phyloP scores from a whole-genome alignment of 2,113 vertebrate species.

The Cyrtonyx montezumae region DNA sequence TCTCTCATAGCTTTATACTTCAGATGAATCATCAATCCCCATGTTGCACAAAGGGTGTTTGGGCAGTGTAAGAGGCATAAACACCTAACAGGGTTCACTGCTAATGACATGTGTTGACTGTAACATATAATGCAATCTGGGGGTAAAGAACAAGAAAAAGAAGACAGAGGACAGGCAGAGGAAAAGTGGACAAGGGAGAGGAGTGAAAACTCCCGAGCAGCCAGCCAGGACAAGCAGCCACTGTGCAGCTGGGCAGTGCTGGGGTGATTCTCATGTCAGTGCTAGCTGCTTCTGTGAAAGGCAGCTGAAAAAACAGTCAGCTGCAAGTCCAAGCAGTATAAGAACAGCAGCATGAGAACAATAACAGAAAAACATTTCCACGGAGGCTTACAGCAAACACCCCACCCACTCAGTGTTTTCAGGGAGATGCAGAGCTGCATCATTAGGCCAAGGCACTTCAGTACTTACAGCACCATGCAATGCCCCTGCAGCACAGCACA shows the following conservation, averaged over 20 bases:
- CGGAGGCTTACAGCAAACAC: not conserved
- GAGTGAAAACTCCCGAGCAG: not conserved
- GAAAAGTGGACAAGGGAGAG: not conserved
- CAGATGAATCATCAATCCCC: not conserved
- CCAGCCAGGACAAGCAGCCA: not conserved
- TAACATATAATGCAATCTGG: not conserved
- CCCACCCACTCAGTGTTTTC: not conserved
- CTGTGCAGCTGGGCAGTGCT: not conserved
- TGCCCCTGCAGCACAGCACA: not conserved
- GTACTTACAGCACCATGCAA: not conserved
- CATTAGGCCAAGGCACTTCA: not conserved
- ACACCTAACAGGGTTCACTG: not conserved
- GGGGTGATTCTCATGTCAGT: not conserved
- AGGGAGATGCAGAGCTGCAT: not conserved
- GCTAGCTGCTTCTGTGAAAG: not conserved
- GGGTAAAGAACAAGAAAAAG: not conserved
- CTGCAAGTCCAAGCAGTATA: not conserved
- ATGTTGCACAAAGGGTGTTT: not conserved
- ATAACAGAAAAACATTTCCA: not conserved
- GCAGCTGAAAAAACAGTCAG: fast-evolving
- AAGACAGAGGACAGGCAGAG: not conserved
- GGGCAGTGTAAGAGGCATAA: not conserved
- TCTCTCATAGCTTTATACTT: not conserved
- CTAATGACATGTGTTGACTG: not conserved
- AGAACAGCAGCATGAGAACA: not conserved